Evolutionary conservation across 2,113 vertebrate genomes (phyloP).

Genomic region (Acrocephalus kingi): DNA sequence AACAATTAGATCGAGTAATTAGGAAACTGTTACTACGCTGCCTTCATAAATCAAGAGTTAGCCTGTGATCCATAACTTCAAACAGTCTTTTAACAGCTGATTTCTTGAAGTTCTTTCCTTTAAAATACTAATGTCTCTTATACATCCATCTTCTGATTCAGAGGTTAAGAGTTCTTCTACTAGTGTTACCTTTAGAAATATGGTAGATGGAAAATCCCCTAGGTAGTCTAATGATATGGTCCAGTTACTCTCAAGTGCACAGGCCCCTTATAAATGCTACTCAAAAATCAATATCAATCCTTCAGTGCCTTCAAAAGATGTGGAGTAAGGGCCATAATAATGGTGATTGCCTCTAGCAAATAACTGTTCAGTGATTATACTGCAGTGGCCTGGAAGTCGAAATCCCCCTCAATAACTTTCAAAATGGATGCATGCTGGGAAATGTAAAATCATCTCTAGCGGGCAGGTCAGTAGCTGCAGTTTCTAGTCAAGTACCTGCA

Average conservation of each 20-base stretch:
- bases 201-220: background rate
- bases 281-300: conserved; percentile 27
- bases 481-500: background rate
- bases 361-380: background rate
- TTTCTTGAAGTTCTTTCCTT: background rate
- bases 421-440: background rate
- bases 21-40: background rate
- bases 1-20: background rate
- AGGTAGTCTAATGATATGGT: background rate
- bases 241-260: background rate
- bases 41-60: background rate
- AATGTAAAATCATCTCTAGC: background rate
- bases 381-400: background rate
- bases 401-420: background rate
- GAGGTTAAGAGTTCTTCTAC: background rate
- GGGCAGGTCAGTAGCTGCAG: background rate
- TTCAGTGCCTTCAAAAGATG: background rate
- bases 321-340: background rate
- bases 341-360: background rate
- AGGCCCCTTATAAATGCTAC: background rate
- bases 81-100: background rate
- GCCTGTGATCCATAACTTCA: background rate
- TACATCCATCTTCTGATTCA: background rate
- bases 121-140: background rate
- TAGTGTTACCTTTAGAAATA: background rate